Evolutionary conservation across 1,140 invertebrate genomes (phyloP).

Genomic region (Manduca sexta): DNA sequence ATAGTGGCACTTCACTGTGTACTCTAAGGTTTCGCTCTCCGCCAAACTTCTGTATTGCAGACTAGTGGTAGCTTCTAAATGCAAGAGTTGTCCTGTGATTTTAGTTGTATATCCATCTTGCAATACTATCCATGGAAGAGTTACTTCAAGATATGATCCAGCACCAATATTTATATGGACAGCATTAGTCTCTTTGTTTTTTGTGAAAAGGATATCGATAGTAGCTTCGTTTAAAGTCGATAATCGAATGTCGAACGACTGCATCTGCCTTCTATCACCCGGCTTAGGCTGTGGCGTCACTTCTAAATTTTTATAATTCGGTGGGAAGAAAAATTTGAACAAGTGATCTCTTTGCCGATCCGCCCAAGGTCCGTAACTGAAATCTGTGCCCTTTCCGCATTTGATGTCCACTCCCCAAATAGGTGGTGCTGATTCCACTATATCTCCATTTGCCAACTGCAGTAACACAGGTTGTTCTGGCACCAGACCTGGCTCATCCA

Average conservation of each 20-base stretch:
- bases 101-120: conserved; percentile 91
- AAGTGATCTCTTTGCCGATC: conserved; percentile 96
- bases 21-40: conserved; percentile 96
- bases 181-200: conserved; percentile 97
- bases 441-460: conserved; percentile 93
- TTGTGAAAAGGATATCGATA: conserved; percentile 96
- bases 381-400: conserved; percentile 97
- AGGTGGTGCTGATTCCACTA: conserved; percentile 91
- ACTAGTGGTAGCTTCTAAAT: conserved; percentile 95
- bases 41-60: conserved; percentile 92
- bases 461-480: conserved; percentile 92
- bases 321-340: conserved; percentile 97
- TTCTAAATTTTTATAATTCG: conserved; percentile 86
- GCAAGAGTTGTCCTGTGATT: conserved; percentile 93
- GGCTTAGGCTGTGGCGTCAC: conserved; percentile 85
- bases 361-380: conserved; percentile 98
- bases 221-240: conserved; percentile 94
- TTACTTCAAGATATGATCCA: conserved; percentile 95
- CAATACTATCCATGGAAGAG: conserved; percentile 93
- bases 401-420: conserved; percentile 97
- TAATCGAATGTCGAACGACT: conserved; percentile 93
- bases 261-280: conserved; percentile 90
- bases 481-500: conserved; percentile 94
- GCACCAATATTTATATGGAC: conserved; percentile 94
- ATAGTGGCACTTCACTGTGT: conserved; percentile 90